Evolutionary conservation across 1,140 invertebrate species (phyloP).

Genomic region (Drosophila cardini): DNA sequence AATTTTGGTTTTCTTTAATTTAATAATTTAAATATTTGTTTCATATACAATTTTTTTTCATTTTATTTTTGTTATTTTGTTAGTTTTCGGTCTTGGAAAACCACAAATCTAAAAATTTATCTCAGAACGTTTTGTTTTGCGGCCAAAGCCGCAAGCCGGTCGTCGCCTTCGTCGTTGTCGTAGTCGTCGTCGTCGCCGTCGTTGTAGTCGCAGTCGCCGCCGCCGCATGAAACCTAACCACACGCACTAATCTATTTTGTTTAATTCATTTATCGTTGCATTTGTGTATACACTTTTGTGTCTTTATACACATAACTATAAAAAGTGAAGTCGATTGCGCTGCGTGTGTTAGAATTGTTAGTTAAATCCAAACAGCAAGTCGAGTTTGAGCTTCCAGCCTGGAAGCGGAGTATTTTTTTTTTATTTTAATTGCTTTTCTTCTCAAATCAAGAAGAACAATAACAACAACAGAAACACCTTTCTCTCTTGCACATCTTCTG

Average conservation of each 20-base stretch:
- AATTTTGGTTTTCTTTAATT: neutral
- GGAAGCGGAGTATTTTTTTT: neutral
- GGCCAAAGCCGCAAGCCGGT: constrained; percentile 17
- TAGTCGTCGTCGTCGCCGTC: neutral
- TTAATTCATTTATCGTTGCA: constrained; percentile 28
- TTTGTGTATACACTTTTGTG: constrained; percentile 6
- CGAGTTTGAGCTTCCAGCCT: neutral
- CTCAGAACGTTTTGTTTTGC: constrained; percentile 38
- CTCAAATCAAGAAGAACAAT: neutral
- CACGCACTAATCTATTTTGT: constrained; percentile 24
- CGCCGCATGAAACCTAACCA: constrained; percentile 20
- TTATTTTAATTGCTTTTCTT: too few species aligned
- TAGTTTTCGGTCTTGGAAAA: constrained; percentile 13
- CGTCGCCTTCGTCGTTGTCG: neutral
- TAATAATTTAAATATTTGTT: neutral
- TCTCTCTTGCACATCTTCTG: neutral
- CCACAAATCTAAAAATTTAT: constrained; percentile 25
- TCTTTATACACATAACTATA: constrained; percentile 17
- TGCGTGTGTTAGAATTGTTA: constrained; percentile 28
- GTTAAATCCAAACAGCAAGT: constrained; percentile 6
- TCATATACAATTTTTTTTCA: neutral
- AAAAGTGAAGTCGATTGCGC: constrained; percentile 24
- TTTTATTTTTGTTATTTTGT: constrained; percentile 1
- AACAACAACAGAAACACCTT: neutral
- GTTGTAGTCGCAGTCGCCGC: neutral